These are phyloP conservation scores for Catocala nupta DNA, from an alignment of 2,888 invertebrate genomes.

Conservation along the genomic window DNA sequence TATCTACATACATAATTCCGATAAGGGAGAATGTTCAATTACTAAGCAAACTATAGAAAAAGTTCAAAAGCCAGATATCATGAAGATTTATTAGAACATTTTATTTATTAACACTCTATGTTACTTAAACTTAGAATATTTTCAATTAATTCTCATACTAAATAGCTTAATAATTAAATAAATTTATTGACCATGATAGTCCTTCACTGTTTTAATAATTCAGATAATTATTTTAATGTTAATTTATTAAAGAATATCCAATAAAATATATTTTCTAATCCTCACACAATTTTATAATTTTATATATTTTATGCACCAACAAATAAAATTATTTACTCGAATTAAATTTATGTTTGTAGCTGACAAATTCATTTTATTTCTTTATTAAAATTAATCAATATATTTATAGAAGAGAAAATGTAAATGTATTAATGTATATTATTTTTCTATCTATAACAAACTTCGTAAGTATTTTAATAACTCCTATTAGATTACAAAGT, in stretches of 20 bases:
- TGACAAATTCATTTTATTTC: too few relatives aligned
- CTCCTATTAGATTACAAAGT: conserved; percentile 55
- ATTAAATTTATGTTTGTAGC: too few relatives aligned
- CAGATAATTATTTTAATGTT: not conserved
- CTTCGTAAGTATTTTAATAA: conserved; percentile 42
- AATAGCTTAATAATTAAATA: conserved; percentile 1
- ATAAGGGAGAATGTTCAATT: conserved; percentile 39
- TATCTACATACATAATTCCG: conserved; percentile 54
- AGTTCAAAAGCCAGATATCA: conserved; percentile 14
- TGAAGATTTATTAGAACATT: conserved; percentile 15
- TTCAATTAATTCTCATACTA: not conserved
- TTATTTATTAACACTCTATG: conserved; percentile 12
- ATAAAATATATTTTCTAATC: too few relatives aligned
- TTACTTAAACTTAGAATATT: conserved; percentile 11
- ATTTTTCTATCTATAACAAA: conserved; percentile 60
- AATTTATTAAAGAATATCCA: not conserved
- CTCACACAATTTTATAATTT: too few relatives aligned
- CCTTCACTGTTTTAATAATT: not conserved
- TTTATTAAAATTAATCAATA: too few relatives aligned
- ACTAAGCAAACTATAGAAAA: conserved; percentile 28
- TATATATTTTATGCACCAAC: too few relatives aligned
- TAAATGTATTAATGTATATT: conserved; percentile 35
- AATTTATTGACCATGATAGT: not conserved
- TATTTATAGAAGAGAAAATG: conserved; percentile 14
- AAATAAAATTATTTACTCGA: too few relatives aligned